These are phyloP conservation scores for Anticlea derivata DNA, from an alignment of 2,888 invertebrate species.

Conservation along the genomic window DNA sequence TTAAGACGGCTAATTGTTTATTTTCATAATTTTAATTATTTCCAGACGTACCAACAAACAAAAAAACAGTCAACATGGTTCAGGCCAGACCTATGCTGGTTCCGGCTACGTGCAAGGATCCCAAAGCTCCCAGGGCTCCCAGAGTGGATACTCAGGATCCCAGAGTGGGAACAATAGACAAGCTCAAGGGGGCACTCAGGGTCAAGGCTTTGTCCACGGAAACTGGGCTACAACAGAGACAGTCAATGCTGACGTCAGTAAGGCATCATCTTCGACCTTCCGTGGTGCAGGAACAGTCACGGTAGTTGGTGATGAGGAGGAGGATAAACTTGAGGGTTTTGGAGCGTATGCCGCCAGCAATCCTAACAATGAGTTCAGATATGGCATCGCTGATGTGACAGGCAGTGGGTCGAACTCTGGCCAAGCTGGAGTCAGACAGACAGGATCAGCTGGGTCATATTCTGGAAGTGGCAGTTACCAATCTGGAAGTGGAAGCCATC, in stretches of 20 bases:
- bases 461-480: slow-evolving; percentile 26
- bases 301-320: slow-evolving; percentile 70
- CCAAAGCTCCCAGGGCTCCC: slow-evolving; percentile 25
- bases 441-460: slow-evolving; percentile 8
- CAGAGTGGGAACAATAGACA: slow-evolving; percentile 25
- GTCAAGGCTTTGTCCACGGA: slow-evolving; percentile 66
- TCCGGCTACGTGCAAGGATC: slow-evolving; percentile 27
- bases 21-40: no score
- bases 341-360: slow-evolving; percentile 67
- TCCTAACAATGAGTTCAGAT: slow-evolving; percentile 70
- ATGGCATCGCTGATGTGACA: slow-evolving; percentile 68
- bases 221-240: slow-evolving; percentile 78
- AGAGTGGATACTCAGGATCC: slow-evolving; percentile 17
- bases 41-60: no score
- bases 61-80: not conserved
- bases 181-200: slow-evolving; percentile 38
- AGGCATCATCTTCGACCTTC: slow-evolving; percentile 68
- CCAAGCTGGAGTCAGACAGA: slow-evolving; percentile 18
- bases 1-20: no score
- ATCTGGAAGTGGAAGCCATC: slow-evolving; percentile 24
- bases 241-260: slow-evolving; percentile 71
- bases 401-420: slow-evolving; percentile 44
- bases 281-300: slow-evolving; percentile 60
- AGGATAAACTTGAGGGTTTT: slow-evolving; percentile 66
- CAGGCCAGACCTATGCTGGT: slow-evolving; percentile 26